Evolutionary conservation across 2,113 vertebrate genomes (phyloP).

Genomic region (Pluvialis apricaria): DNA sequence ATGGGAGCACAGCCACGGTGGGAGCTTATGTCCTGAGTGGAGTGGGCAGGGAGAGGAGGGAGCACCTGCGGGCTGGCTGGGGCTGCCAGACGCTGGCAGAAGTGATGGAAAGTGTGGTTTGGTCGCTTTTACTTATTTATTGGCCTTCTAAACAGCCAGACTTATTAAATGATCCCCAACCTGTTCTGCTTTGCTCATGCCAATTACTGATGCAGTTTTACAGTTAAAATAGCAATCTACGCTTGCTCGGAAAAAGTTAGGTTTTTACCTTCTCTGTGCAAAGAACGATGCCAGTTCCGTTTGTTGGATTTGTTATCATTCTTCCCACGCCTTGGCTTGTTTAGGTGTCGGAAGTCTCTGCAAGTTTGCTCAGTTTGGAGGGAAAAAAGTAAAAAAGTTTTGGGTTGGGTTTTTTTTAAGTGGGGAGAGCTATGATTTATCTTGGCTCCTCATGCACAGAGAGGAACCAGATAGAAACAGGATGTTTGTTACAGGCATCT

Average conservation of each 20-base stretch:
- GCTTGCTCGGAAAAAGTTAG: neutral
- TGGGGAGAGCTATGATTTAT: neutral
- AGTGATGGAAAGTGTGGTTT: neutral
- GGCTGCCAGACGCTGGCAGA: neutral
- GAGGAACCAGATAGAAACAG: constrained; percentile 8
- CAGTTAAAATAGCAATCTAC: neutral
- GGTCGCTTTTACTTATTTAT: neutral
- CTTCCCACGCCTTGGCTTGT: neutral
- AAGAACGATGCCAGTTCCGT: neutral
- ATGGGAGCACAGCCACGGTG: rapidly evolving
- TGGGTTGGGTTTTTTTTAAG: too few relatives aligned
- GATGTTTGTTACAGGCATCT: constrained; percentile 32
- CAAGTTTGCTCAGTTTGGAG: neutral
- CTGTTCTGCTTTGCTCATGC: neutral
- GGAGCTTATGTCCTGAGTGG: neutral
- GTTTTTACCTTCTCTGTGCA: neutral
- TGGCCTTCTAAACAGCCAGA: neutral
- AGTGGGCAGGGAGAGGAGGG: neutral
- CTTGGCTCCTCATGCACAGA: neutral
- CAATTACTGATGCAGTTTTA: neutral
- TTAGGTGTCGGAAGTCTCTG: neutral
- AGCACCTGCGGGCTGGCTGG: neutral
- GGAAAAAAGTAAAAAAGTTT: too few relatives aligned
- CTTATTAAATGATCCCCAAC: neutral
- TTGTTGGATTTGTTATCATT: neutral